Conservation (phyloP, 2,797 vertebrate species). For the Eupleurogrammus muticus region DNA sequence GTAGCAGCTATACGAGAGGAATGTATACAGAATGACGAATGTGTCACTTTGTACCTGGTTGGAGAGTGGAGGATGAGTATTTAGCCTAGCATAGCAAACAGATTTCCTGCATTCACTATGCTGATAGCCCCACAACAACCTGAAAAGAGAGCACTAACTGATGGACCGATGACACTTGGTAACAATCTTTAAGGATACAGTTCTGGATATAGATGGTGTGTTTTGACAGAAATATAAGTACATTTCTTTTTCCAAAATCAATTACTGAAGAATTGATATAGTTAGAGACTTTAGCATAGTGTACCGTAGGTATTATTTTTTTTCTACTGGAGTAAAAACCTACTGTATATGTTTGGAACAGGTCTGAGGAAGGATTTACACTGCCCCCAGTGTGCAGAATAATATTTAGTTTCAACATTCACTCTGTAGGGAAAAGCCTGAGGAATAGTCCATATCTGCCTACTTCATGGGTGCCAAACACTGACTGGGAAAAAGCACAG, state of each 20-base stretch:
- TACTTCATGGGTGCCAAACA: slow-evolving; percentile 91
- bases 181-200: slow-evolving; percentile 24
- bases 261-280: slow-evolving; percentile 30
- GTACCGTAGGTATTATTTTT: slow-evolving; percentile 45
- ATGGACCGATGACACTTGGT: slow-evolving; percentile 49
- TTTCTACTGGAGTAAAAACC: slow-evolving; percentile 68
- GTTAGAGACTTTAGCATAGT: slow-evolving; percentile 36
- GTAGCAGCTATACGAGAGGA: slow-evolving; percentile 31
- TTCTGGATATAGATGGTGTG: slow-evolving; percentile 33
- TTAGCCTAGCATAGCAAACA: slow-evolving; percentile 19
- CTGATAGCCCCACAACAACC: slow-evolving; percentile 5
- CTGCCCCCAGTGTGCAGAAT: slow-evolving; percentile 72
- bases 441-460: slow-evolving; percentile 77
- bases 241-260: slow-evolving; percentile 47
- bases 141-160: slow-evolving; percentile 46
- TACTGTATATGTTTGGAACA: slow-evolving; percentile 68
- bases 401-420: slow-evolving; percentile 36
- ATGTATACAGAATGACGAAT: slow-evolving; percentile 57
- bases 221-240: slow-evolving; percentile 45
- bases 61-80: slow-evolving; percentile 12
- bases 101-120: slow-evolving; percentile 22
- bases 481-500: slow-evolving; percentile 84
- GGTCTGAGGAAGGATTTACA: slow-evolving; percentile 61
- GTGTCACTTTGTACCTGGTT: slow-evolving; percentile 27
- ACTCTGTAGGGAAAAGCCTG: slow-evolving; percentile 36